Conservation (phyloP, 2,888 invertebrate species). For the Euclidia mi region DNA sequence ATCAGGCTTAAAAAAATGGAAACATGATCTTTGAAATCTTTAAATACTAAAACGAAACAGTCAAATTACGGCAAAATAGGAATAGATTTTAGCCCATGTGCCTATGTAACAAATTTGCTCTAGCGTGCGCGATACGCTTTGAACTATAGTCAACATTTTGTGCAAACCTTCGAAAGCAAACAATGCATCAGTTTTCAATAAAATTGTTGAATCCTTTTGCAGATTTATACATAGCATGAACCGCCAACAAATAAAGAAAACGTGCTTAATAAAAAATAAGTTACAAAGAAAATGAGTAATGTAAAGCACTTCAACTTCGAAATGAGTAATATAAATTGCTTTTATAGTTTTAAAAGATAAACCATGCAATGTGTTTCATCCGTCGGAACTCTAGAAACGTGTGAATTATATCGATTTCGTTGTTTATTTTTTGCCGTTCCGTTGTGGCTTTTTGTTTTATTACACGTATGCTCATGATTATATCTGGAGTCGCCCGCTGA, state of each 20-base stretch:
- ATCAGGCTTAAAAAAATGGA: no score
- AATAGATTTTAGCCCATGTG: no score
- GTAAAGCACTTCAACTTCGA: constrained; percentile 17
- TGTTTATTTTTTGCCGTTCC: constrained; percentile 52
- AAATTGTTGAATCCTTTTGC: neutral
- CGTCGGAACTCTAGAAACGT: constrained; percentile 56
- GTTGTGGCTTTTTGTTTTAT: constrained; percentile 41
- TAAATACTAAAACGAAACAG: no score
- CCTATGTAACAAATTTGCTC: no score
- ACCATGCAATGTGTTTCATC: constrained; percentile 47
- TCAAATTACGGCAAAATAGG: no score
- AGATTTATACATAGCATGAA: neutral
- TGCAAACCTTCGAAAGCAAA: neutral
- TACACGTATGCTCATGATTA: constrained; percentile 44
- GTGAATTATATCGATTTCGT: constrained; percentile 67
- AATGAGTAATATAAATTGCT: constrained; percentile 55
- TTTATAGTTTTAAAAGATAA: constrained; percentile 51
- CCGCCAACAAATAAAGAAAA: constrained; percentile 6
- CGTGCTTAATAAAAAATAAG: constrained; percentile 21
- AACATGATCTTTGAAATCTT: no score
- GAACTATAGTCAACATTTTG: neutral
- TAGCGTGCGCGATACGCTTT: neutral
- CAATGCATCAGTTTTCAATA: constrained; percentile 5
- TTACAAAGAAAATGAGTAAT: constrained; percentile 21
- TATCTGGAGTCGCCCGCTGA: constrained; percentile 39